Percentiles rank a stretch among this genome's conserved stretches.
phyloP scores from a whole-genome alignment of 2,113 vertebrate genomes.

The Catharus minimus region DNA sequence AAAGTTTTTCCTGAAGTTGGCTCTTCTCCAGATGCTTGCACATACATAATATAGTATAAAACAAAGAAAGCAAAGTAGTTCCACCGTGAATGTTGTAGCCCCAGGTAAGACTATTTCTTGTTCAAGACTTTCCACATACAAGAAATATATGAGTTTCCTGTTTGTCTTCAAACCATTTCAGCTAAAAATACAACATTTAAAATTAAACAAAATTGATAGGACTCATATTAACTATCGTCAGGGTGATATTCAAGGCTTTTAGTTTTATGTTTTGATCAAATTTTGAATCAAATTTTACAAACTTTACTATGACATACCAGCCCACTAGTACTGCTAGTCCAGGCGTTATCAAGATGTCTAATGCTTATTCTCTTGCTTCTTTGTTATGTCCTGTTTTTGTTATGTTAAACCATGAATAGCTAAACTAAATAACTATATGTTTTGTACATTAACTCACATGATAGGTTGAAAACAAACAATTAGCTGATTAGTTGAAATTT shows the following conservation, averaged over 20 bases:
- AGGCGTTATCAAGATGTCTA: not conserved
- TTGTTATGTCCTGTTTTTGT: not conserved
- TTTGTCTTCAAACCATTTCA: not conserved
- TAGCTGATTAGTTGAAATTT: not conserved
- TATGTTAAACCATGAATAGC: not conserved
- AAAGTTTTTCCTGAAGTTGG: not conserved
- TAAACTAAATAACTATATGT: not conserved
- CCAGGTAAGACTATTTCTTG: not conserved
- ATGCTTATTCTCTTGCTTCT: not conserved
- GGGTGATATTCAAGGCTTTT: accelerated
- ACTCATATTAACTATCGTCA: not conserved
- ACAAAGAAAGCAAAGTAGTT: not conserved
- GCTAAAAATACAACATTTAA: not conserved
- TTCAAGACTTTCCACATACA: not conserved
- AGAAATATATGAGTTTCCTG: not conserved
- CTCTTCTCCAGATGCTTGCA: not conserved
- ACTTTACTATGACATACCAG: not conserved
- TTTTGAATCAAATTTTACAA: not conserved
- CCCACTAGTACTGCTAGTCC: not conserved
- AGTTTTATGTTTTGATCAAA: not conserved
- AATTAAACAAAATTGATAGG: not conserved
- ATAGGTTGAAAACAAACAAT: not conserved
- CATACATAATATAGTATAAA: not conserved
- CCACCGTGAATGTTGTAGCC: not conserved
- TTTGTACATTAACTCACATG: not conserved